A percentile compares a stretch with the other conserved stretches of the same genome.
phyloP scores from a whole-genome alignment of 2,113 vertebrate genomes.

The Psammodynastes pulverulentus region DNA sequence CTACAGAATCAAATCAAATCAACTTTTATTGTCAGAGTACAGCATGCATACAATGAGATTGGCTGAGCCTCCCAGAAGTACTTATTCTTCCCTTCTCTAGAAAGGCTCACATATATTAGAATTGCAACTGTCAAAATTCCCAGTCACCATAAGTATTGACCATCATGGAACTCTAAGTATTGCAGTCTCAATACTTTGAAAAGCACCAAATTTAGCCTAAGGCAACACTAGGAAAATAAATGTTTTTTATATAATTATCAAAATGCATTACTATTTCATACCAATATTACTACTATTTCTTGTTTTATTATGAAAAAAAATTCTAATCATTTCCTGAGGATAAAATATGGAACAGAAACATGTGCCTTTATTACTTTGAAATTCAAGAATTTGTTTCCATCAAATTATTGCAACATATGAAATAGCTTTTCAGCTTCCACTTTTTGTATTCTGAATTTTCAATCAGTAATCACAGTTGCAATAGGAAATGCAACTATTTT shows the following conservation, averaged over 20 bases:
- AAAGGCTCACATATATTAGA: neutral
- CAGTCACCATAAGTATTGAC: neutral
- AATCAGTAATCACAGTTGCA: conserved; percentile 27
- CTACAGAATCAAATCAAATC: too few relatives aligned
- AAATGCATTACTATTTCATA: neutral
- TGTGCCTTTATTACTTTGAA: conserved; percentile 40
- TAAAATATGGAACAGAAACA: conserved; percentile 56
- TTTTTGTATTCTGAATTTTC: conserved; percentile 36
- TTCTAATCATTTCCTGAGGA: conserved; percentile 41
- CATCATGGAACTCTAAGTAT: neutral
- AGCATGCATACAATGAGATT: too few relatives aligned
- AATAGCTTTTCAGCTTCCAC: conserved; percentile 40
- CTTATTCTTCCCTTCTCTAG: neutral
- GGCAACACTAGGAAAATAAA: neutral
- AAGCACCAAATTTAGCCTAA: neutral
- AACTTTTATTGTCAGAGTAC: too few relatives aligned
- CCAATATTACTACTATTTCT: neutral
- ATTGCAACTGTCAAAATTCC: neutral
- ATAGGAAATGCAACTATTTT: conserved; percentile 32
- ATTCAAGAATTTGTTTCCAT: conserved; percentile 51
- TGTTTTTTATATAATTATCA: neutral
- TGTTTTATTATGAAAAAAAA: conserved; percentile 16
- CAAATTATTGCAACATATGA: conserved; percentile 24
- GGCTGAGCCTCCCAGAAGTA: too few relatives aligned
- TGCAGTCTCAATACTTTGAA: neutral